Evolutionary conservation across 2,888 invertebrate genomes (phyloP), one percentile per base, ranked within the genome.

Genomic region (Pteria penguin): DNA sequence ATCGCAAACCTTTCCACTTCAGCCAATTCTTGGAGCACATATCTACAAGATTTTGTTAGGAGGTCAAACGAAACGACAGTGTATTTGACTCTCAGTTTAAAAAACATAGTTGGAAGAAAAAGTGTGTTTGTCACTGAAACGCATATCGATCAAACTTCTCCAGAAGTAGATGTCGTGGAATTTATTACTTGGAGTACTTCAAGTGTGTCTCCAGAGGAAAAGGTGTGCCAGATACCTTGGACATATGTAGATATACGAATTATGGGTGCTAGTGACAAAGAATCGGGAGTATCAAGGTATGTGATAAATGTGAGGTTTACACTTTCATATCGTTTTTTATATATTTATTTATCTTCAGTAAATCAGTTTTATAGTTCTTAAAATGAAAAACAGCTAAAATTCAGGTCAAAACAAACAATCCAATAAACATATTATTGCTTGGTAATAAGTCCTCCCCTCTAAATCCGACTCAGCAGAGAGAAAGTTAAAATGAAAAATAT

Each of bases 201-300:
- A 31, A 4, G 26, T 24, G 63, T 31, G 2, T 31, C 27, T 22
- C 55, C 14, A 8, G 24, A 24, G 0, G 22, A 31, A 2, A 58
- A 52, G 33, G 29, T 26, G 66, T 84, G 84, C 32, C 84, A 84
- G 69, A 58, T 81, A 26, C 81, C 83, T 11, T 61, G 65, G 54
- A 68, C 79, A 0, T 83, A 79, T 69, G 76, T 79, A 11, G 82
- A 84, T 58, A 52, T 83, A 5, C 32, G 22, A 2, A 14, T 76
- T 0, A 45, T 61, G 26, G 75, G 31, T 11, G 36, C 76, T 14
- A 29, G 29, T n/a, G 84, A 84, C 57, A 26, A 55, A 2, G 83
- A 84, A 69, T 76, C 81, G 24, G 73, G 61, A 1, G 78, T 84
- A 61, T 75, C 77, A 52, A 71, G 70, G 71, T 75, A 61, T 14